Percentiles rank a stretch among this genome's conserved stretches.
Conservation (phyloP, 2,888 invertebrate genomes). For the Halictus quadricinctus region DNA sequence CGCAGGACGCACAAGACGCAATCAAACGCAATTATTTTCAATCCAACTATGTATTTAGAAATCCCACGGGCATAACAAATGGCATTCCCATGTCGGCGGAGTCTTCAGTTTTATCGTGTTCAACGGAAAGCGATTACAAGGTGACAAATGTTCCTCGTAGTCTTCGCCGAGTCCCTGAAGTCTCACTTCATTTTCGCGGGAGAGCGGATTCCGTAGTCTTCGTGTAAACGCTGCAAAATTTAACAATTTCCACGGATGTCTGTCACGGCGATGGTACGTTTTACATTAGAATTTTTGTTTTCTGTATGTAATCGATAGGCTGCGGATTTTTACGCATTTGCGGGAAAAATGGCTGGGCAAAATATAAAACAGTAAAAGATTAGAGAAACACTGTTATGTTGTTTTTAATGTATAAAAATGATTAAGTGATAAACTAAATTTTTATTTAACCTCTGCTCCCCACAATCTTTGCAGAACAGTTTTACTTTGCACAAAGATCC, state of each 20-base stretch:
- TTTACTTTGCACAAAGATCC: no score
- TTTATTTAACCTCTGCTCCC: no score
- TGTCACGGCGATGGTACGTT: not conserved
- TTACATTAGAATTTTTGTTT: not conserved
- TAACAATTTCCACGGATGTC: not conserved
- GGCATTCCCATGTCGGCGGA: not conserved
- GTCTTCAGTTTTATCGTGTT: not conserved
- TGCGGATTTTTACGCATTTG: no score
- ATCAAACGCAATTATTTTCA: slow-evolving; percentile 2
- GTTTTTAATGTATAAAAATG: no score
- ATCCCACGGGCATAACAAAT: not conserved
- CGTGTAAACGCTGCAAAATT: not conserved
- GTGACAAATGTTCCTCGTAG: not conserved
- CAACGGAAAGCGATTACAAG: not conserved
- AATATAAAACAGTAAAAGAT: no score
- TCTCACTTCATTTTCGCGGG: not conserved
- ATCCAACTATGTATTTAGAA: not conserved
- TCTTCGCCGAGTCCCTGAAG: not conserved
- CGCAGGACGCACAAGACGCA: not conserved
- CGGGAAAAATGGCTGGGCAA: no score
- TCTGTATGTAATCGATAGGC: no score
- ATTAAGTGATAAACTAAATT: no score
- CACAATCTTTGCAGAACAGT: no score
- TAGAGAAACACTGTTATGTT: no score
- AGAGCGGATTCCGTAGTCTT: not conserved